These are phyloP conservation scores for Nannoperca obscura DNA, from an alignment of 2,797 vertebrate species.

Conservation along the genomic window DNA sequence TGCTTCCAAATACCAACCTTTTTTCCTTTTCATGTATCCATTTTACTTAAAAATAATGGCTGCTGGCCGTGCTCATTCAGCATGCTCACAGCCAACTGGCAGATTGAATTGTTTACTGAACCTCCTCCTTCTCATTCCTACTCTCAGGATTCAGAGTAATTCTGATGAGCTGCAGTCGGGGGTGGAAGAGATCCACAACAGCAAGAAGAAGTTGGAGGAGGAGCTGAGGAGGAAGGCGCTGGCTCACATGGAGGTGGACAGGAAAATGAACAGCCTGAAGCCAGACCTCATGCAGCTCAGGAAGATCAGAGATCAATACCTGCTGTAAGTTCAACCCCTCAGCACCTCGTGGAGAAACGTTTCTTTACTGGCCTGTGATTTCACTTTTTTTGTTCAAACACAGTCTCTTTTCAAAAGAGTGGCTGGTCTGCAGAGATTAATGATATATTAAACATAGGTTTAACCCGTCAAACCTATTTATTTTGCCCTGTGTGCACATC, in stretches of 20 bases:
- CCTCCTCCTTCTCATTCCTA: background rate
- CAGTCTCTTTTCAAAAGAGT: background rate
- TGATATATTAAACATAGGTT: background rate
- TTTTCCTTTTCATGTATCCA: background rate
- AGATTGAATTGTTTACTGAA: background rate
- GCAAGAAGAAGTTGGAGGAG: conserved; percentile 92
- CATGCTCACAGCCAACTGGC: background rate
- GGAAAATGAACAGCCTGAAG: conserved; percentile 92
- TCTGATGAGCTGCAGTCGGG: conserved; percentile 91
- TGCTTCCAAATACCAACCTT: background rate
- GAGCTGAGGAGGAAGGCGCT: conserved; percentile 90
- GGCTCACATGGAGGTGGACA: conserved; percentile 92
- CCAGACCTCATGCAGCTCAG: conserved; percentile 93
- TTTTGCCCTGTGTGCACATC: background rate
- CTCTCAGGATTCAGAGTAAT: conserved; percentile 89
- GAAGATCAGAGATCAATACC: conserved; percentile 93
- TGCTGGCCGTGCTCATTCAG: background rate
- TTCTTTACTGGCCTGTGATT: background rate
- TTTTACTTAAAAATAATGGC: background rate
- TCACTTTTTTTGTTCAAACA: background rate
- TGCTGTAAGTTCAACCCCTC: conserved; percentile 85
- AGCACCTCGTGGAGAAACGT: background rate
- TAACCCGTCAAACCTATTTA: background rate
- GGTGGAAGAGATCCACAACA: conserved; percentile 92
- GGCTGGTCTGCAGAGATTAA: background rate